Evolutionary conservation across 2,113 vertebrate species (phyloP), one percentile per base, ranked within the genome.

Genomic region (Alaudala cheleensis): DNA sequence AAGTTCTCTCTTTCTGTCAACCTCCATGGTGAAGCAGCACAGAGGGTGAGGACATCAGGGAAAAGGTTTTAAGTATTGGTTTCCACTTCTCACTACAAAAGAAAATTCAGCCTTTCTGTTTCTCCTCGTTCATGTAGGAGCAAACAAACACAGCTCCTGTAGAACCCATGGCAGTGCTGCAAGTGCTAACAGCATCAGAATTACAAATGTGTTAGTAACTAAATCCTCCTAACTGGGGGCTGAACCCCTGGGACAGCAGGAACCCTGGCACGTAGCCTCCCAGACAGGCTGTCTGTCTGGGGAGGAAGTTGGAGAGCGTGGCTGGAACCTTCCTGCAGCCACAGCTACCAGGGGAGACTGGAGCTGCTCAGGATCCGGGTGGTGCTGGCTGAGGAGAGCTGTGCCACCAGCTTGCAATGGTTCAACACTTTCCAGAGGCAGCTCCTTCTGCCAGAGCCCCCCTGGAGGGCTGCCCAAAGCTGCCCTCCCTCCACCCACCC

Each of bases 221-320:
- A 81, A 93, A 90, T 70, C 90, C 91, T 86, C 58, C 76, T 44
- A 50, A 86, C 33, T 11, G 53, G 62, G 72, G 73, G 12, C 84
- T 82, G 90, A 92, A n/a, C 74, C 85, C 66, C 26, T 49, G 85
- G 86, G 94, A 87, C 92, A 93, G 88, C 88, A 60, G 0, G n/a
- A 93, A 70, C 79, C 42, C 94, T 90, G 87, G 93, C 95, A 86
- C 3, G 0, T 5, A 88, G 95, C 92, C 85, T 88, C 62, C 86
- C 88, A 96, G 93, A 96, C 94, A 96, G 93, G 1, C 94, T 37
- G 92, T 92, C 93, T 95, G 93, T 37, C 91, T 96, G 66, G 67
- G 79, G 58, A 94, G 95, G 94, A 94, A 96, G 90, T 1, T 50
- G 64, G 67, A 92, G 54, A 20, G 53, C 81, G 85, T 11, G 78